These are phyloP conservation scores for Drosophila ezoana DNA, from an alignment of 2,888 invertebrate species.

Conservation along the genomic window DNA sequence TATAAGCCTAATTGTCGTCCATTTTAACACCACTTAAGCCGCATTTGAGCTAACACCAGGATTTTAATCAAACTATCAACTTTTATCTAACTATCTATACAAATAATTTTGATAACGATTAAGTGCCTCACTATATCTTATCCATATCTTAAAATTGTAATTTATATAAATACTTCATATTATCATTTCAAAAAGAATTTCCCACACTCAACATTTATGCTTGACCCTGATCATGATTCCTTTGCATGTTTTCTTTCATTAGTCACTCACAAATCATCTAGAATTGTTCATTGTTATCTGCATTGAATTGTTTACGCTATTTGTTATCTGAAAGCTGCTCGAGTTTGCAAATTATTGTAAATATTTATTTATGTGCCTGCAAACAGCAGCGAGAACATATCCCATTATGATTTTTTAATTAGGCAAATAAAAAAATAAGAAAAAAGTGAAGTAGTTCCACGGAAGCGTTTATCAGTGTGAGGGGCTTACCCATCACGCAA, in stretches of 20 bases:
- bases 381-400: constrained; percentile 28
- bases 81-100: too few relatives aligned
- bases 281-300: constrained; percentile 35
- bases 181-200: too few relatives aligned
- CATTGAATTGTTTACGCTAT: constrained; percentile 17
- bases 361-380: constrained; percentile 41
- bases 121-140: too few relatives aligned
- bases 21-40: too few relatives aligned
- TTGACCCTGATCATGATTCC: constrained; percentile 3
- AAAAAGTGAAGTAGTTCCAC: constrained; percentile 2
- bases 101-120: too few relatives aligned
- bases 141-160: too few relatives aligned
- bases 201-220: too few relatives aligned
- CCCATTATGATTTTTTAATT: constrained; percentile 29
- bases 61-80: too few relatives aligned
- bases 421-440: constrained; percentile 5
- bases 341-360: constrained; percentile 40
- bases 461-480: constrained; percentile 22
- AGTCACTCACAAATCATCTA: constrained; percentile 33
- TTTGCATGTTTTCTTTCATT: constrained; percentile 19
- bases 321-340: constrained; percentile 33
- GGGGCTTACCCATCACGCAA: constrained; percentile 1
- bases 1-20: too few relatives aligned
- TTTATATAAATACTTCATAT: too few relatives aligned
- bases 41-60: too few relatives aligned